phyloP scores from a whole-genome alignment of 2,113 vertebrate species.

The Riparia riparia region DNA sequence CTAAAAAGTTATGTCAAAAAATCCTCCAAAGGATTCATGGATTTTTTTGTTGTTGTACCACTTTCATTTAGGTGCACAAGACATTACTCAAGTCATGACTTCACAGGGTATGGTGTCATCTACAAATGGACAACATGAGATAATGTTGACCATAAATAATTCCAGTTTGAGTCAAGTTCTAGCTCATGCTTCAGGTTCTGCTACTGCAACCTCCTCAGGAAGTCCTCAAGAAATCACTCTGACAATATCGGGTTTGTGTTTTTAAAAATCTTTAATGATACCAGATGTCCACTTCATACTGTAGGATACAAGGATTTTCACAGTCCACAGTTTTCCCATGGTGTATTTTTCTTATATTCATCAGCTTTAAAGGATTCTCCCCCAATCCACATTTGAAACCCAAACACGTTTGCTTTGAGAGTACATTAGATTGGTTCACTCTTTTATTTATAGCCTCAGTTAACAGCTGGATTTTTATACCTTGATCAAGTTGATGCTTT shows the following conservation, averaged over 20 bases:
- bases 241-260: constrained; percentile 92
- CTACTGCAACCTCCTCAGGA: constrained; percentile 73
- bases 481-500: background rate
- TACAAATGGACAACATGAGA: constrained; percentile 86
- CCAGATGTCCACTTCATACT: background rate
- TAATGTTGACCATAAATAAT: constrained; percentile 97
- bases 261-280: background rate
- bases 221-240: constrained; percentile 94
- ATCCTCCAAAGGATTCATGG: background rate
- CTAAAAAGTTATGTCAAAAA: background rate
- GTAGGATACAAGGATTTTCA: background rate
- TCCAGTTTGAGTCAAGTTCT: constrained; percentile 91
- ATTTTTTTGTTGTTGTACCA: background rate
- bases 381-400: background rate
- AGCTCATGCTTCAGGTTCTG: constrained; percentile 81
- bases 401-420: background rate
- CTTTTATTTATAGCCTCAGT: background rate
- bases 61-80: constrained; percentile 83
- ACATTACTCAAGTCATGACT: constrained; percentile 89
- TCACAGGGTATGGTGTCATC: constrained; percentile 84
- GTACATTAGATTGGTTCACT: rapidly evolving
- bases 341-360: background rate
- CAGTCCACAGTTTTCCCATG: background rate
- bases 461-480: background rate
- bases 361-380: background rate